A percentile compares a stretch with the other conserved stretches of the same genome.
Conservation (phyloP, 2,888 invertebrate species). For the Disparrhopalites patrizii region DNA sequence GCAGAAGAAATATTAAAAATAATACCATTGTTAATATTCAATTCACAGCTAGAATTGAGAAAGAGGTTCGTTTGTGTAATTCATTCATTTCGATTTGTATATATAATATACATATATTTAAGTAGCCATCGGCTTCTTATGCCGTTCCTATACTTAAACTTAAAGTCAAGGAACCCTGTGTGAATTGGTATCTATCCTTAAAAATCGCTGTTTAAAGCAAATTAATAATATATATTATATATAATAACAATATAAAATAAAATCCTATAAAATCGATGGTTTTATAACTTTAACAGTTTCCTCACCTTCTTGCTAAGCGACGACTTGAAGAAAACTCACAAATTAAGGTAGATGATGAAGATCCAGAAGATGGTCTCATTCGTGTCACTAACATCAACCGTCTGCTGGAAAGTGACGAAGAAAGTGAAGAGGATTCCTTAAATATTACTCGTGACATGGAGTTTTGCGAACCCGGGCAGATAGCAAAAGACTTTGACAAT, state of each 20-base stretch:
- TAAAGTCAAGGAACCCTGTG: too few species aligned
- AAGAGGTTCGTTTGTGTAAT: constrained; percentile 13
- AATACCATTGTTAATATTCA: constrained; percentile 9
- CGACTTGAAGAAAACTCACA: too few species aligned
- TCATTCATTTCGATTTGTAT: background rate
- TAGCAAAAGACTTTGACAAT: constrained; percentile 13
- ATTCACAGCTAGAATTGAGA: constrained; percentile 6
- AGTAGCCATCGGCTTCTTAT: too few species aligned
- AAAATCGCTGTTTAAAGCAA: too few species aligned
- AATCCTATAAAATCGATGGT: background rate
- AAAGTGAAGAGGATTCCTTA: background rate
- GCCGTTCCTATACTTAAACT: too few species aligned
- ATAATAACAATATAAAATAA: too few species aligned
- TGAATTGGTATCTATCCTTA: too few species aligned
- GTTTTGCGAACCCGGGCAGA: constrained; percentile 18
- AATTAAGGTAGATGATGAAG: too few species aligned
- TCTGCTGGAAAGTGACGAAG: background rate
- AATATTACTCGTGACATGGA: background rate
- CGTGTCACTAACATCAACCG: background rate
- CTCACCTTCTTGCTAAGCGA: constrained; percentile 6
- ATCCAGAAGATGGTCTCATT: background rate
- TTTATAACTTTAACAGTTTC: constrained; percentile 20
- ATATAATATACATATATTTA: background rate
- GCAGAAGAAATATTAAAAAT: constrained; percentile 14
- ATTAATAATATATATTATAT: too few species aligned